Percentiles rank a stretch among this genome's conserved stretches.
These are phyloP conservation scores for Caenorhabditis sp. DNA, from an alignment of 2,888 invertebrate genomes.

Conservation along the genomic window DNA sequence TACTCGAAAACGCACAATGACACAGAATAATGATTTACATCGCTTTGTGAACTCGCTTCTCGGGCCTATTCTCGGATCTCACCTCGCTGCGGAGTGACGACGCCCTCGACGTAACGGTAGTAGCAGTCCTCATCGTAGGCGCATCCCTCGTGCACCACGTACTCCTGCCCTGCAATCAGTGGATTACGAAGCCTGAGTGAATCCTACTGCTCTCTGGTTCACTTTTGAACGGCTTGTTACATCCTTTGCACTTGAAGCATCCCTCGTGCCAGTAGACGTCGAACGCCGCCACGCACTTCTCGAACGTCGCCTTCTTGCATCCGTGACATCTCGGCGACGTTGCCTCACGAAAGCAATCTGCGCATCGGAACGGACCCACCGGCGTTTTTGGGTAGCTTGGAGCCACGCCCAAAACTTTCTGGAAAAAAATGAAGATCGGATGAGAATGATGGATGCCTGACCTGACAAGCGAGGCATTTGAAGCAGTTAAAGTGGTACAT, in stretches of 20 bases:
- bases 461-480: constrained; percentile 34
- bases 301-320: constrained; percentile 35
- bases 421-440: neutral
- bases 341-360: constrained; percentile 32
- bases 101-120: constrained; percentile 5
- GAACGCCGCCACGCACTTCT: constrained; percentile 34
- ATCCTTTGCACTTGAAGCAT: constrained; percentile 41
- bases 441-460: neutral
- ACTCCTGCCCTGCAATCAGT: constrained; percentile 33
- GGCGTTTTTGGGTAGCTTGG: constrained; percentile 16
- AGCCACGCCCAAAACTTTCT: constrained; percentile 11
- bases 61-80: neutral
- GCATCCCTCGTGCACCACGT: constrained; percentile 36
- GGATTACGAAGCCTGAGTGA: no score
- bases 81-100: neutral
- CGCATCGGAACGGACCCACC: constrained; percentile 13
- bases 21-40: no score
- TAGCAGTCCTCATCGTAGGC: constrained; percentile 44
- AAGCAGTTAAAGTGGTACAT: constrained; percentile 32
- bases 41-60: no score
- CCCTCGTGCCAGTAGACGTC: constrained; percentile 32
- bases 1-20: no score
- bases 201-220: neutral
- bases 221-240: constrained; percentile 29
- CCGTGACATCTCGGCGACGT: constrained; percentile 42